Evolutionary conservation across 2,888 invertebrate species (phyloP).

Genomic region (Liopterus haemorrhoidalis): DNA sequence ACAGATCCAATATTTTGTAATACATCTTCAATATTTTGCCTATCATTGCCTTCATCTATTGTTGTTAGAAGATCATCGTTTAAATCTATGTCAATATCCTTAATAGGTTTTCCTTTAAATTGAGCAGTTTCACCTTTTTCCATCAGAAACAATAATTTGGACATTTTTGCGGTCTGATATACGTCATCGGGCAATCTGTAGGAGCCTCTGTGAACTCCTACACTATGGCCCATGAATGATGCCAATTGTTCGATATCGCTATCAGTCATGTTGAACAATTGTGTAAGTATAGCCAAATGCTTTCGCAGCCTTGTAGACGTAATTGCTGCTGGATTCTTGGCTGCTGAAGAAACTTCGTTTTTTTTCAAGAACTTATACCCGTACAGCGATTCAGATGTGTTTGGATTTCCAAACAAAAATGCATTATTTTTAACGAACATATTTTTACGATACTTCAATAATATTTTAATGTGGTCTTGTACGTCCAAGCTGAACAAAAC

Average conservation of each 20-base stretch:
- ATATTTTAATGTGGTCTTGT: conserved; percentile 27
- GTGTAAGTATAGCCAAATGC: not conserved
- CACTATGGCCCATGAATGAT: conserved; percentile 6
- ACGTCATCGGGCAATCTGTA: conserved; percentile 29
- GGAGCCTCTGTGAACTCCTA: conserved; percentile 30
- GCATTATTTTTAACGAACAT: conserved; percentile 20
- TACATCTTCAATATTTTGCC: no score
- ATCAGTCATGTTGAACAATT: conserved; percentile 1
- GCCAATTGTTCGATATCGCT: conserved; percentile 1
- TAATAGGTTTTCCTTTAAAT: conserved; percentile 28
- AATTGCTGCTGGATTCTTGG: not conserved
- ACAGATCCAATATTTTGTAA: no score
- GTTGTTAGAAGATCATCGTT: no score
- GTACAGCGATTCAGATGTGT: not conserved
- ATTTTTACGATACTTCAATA: conserved; percentile 20
- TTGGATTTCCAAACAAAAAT: conserved; percentile 24
- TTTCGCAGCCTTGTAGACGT: conserved; percentile 1
- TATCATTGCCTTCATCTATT: no score
- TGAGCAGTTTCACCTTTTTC: conserved; percentile 26
- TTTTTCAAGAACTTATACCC: conserved; percentile 2
- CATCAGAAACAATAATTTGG: conserved; percentile 28
- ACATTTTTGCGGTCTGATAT: conserved; percentile 29
- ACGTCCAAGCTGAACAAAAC: conserved; percentile 31
- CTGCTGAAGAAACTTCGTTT: not conserved
- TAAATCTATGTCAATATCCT: no score